These are phyloP conservation scores for Laticauda colubrina DNA, from an alignment of 2,113 vertebrate species.

Conservation along the genomic window DNA sequence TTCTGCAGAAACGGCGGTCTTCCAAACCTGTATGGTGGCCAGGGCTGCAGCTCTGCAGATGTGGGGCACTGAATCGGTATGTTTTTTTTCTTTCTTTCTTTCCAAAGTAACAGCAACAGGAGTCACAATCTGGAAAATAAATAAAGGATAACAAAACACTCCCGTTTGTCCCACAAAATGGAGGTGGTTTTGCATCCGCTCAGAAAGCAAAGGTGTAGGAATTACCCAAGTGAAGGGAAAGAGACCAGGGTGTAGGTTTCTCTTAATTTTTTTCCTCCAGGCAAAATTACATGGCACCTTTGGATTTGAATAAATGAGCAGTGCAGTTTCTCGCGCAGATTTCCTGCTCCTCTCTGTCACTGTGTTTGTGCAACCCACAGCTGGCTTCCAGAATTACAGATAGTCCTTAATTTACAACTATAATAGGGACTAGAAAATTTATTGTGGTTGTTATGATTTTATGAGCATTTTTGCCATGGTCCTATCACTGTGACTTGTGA, in stretches of 20 bases:
- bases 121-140: background rate
- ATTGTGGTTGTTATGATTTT: too few species aligned
- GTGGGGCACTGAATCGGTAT: background rate
- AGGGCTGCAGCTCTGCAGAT: background rate
- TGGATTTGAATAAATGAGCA: background rate
- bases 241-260: background rate
- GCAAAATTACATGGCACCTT: background rate
- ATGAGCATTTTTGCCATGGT: too few species aligned
- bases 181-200: background rate
- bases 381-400: background rate
- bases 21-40: background rate
- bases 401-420: too few species aligned
- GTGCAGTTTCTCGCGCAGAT: background rate
- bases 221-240: background rate
- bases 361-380: background rate
- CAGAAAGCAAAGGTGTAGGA: background rate
- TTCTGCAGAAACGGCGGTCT: background rate
- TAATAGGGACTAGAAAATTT: too few species aligned
- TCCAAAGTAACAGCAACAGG: background rate
- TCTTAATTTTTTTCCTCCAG: background rate
- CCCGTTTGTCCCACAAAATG: too few species aligned
- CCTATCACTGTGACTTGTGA: too few species aligned
- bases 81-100: too few species aligned
- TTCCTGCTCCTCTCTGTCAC: background rate
- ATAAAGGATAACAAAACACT: background rate